Conservation (phyloP, 1,140 invertebrate genomes). For the Pseudomyrmex concolor region DNA sequence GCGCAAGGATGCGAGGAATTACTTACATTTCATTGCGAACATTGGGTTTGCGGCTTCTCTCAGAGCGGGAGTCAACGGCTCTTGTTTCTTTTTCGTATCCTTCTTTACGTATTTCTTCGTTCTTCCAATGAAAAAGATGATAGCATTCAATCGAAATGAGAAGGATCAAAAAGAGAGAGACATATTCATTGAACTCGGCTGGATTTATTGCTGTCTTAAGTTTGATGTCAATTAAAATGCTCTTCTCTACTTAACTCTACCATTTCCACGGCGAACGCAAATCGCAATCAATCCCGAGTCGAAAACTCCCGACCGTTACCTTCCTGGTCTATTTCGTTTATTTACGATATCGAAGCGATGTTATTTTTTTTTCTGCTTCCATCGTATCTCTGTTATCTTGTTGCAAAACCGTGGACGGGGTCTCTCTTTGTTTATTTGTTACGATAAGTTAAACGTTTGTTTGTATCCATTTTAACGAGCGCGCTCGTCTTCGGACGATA, state of each 20-base stretch:
- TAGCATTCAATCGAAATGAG: constrained; percentile 20
- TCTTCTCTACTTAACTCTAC: background rate
- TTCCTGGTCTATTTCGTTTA: constrained; percentile 18
- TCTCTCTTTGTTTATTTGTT: constrained; percentile 47
- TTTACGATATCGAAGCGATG: background rate
- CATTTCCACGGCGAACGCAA: background rate
- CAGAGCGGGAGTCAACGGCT: background rate
- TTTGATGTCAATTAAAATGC: constrained; percentile 13
- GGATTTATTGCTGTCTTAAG: constrained; percentile 19
- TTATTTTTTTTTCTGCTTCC: constrained; percentile 38
- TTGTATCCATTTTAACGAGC: constrained; percentile 45
- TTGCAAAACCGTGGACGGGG: background rate
- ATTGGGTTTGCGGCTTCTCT: constrained; percentile 26
- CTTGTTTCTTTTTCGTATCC: background rate
- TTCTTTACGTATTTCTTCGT: background rate
- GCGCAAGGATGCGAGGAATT: constrained; percentile 63
- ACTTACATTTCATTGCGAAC: constrained; percentile 69
- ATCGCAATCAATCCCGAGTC: background rate
- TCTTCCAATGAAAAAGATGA: constrained; percentile 30
- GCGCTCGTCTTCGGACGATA: constrained; percentile 10
- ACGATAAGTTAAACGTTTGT: constrained; percentile 55
- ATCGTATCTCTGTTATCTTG: background rate
- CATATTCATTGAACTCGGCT: constrained; percentile 1
- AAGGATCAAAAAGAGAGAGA: background rate
- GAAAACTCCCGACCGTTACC: constrained; percentile 9